Conservation (phyloP, 2,113 vertebrate species). For the Pelmatolapia mariae region DNA sequence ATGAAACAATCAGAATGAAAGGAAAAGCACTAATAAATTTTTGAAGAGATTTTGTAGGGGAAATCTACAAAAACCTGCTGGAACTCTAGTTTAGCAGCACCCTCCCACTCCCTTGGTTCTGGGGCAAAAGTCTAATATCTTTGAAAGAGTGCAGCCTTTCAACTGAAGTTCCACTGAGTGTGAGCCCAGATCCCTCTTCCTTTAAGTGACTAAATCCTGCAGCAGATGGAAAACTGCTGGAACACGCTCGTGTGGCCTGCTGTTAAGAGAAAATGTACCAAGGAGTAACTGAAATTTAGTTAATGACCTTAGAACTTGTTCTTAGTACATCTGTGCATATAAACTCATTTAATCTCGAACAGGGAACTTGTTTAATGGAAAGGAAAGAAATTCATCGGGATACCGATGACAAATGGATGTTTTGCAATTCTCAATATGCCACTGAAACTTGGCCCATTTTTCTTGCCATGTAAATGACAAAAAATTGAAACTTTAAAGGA, state of each 20-base stretch:
- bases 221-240: background rate
- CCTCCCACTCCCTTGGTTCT: background rate
- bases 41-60: background rate
- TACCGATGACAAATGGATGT: background rate
- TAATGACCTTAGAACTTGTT: background rate
- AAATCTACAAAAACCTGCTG: background rate
- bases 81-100: background rate
- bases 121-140: slow-evolving; percentile 19
- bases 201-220: slow-evolving; percentile 1
- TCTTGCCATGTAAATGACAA: background rate
- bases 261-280: background rate
- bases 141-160: slow-evolving; percentile 30
- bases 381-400: background rate
- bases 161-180: background rate
- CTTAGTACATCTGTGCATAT: background rate
- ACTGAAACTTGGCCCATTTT: background rate
- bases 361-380: background rate
- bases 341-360: background rate
- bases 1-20: slow-evolving; percentile 10
- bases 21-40: background rate
- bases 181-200: background rate
- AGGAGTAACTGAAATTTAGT: background rate
- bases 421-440: background rate
- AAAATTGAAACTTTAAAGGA: background rate
- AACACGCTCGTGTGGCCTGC: background rate